Evolutionary conservation across 1,140 invertebrate species (phyloP), one percentile per base, ranked within the genome.

Genomic region (Potamilus streckersoni): DNA sequence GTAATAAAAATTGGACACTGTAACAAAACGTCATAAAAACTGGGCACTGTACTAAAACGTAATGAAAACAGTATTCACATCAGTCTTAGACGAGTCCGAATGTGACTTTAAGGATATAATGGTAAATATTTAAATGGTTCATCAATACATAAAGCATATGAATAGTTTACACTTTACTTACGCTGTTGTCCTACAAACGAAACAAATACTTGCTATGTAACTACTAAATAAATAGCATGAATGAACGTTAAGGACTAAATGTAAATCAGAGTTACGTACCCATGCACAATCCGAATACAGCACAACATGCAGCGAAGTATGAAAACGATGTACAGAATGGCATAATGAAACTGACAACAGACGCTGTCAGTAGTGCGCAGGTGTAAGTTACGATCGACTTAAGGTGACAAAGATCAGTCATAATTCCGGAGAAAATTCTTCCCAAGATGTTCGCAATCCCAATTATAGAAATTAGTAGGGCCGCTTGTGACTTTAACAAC

Each of bases 271-370:
- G 23, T 23, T 58, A 71, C 84, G 79, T 74, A 87, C 86, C 86
- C 86, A 87, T 87, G 65, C 86, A 87, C 6, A 86, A 56, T 3
- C 86, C 86, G 74, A 86, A 87, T 23, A 83, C 73, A 14, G 70
- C 80, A 38, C 80, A 23, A 73, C 79, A 80, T 8, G 73, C 15
- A 0, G 74, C 69, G 19, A 83, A 56, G 0, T 74, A 16, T 6
- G 65, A 16, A 63, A 84, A 86, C 14, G 64, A 74, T 19, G 78
- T 62, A 65, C 82, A 87, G 67, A 76, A 83, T 2, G 85, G 84
- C 27, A 85, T 57, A 23, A 76, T 61, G 31, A 82, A 80, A 69
- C 82, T 84, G 17, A 80, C 71, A 20, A 70, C 67, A 5, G 83
- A 74, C 6, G 82, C 85, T 19, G 82, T 23, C n/a, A 80, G 69